A percentile compares a stretch with the other conserved stretches of the same genome.
These are phyloP conservation scores for Brachymystax lenok DNA, from an alignment of 2,797 vertebrate species.

Conservation along the genomic window DNA sequence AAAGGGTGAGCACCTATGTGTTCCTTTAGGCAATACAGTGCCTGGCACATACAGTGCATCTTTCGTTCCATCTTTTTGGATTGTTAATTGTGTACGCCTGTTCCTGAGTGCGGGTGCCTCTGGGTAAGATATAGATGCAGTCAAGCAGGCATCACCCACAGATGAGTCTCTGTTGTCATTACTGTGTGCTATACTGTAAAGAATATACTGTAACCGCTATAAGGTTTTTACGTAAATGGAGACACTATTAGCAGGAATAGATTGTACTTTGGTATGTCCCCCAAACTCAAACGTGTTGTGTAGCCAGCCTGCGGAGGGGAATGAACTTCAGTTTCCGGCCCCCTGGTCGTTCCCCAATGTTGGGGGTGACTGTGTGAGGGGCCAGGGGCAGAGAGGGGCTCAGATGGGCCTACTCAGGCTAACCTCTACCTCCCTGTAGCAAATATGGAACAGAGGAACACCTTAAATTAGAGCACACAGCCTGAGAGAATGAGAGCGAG, in stretches of 20 bases:
- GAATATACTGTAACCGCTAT: conserved; percentile 9
- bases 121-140: conserved; percentile 9
- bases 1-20: neutral
- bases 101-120: conserved; percentile 1
- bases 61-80: neutral
- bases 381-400: conserved; percentile 14
- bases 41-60: neutral
- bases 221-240: neutral
- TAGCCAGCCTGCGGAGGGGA: conserved; percentile 22
- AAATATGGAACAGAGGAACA: conserved; percentile 27
- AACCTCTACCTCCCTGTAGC: neutral
- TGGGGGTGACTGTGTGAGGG: neutral
- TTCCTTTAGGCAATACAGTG: too few relatives aligned
- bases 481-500: conserved; percentile 16
- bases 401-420: conserved; percentile 21
- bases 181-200: conserved; percentile 20
- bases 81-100: neutral
- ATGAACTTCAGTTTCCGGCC: conserved; percentile 8
- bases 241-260: neutral
- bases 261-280: conserved; percentile 8
- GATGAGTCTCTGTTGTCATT: conserved; percentile 31
- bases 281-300: conserved; percentile 11
- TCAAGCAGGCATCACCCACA: conserved; percentile 30
- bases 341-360: neutral
- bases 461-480: conserved; percentile 7